Evolutionary conservation across 2,888 invertebrate genomes (phyloP).

Genomic region (Stenoptilia bipunctidactyla): DNA sequence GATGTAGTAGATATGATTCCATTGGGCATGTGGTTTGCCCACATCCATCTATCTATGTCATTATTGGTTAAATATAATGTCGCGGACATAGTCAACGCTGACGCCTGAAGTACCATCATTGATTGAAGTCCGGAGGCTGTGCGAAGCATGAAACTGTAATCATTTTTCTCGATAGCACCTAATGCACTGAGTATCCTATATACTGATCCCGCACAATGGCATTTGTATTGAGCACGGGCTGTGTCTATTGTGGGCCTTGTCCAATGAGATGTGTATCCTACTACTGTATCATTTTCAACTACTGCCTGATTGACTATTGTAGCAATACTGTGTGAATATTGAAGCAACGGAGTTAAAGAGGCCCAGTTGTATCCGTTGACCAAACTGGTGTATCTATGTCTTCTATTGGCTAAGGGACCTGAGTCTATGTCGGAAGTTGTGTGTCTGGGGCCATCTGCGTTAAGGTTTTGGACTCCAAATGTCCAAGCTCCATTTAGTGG

Average conservation of each 20-base stretch:
- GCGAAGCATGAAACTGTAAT: background rate
- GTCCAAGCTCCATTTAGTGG: background rate
- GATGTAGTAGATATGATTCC: background rate
- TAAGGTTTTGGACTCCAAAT: background rate
- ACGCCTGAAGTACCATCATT: background rate
- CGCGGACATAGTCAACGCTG: background rate
- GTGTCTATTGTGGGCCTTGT: background rate
- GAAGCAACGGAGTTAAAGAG: background rate
- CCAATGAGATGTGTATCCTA: background rate
- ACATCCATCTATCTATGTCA: background rate
- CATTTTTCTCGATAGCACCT: constrained; percentile 1
- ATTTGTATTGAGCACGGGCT: background rate
- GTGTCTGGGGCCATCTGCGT: background rate
- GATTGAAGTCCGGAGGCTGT: background rate
- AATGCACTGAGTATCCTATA: background rate
- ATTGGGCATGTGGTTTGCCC: background rate
- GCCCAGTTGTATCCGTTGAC: constrained; percentile 1
- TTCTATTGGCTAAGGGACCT: background rate
- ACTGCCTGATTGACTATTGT: background rate
- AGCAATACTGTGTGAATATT: background rate
- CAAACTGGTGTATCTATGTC: background rate
- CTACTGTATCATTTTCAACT: background rate
- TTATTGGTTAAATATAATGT: background rate
- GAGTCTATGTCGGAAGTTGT: background rate
- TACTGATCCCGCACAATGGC: background rate